Percentiles rank a stretch among this genome's conserved stretches.
Conservation (phyloP, 2,888 invertebrate genomes). For the Chouioia cunea region DNA sequence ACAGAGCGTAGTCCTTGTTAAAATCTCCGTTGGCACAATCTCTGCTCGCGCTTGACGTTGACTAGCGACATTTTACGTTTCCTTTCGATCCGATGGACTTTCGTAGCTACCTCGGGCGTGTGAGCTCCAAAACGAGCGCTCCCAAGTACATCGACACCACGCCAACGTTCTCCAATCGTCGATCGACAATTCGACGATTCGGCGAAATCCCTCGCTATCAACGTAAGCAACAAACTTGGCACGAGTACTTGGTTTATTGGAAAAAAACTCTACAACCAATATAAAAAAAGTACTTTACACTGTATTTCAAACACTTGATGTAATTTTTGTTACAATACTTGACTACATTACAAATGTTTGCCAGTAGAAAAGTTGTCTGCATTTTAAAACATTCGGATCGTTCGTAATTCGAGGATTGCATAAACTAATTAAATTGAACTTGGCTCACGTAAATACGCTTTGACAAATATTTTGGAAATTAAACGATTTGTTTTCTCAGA, state of each 20-base stretch:
- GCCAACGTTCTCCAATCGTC: no score
- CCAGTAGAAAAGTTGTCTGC: conserved; percentile 37
- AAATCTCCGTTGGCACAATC: no score
- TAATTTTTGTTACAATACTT: conserved; percentile 41
- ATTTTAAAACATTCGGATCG: conserved; percentile 35
- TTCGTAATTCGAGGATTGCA: conserved; percentile 18
- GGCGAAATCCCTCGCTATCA: no score
- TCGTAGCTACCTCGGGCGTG: no score
- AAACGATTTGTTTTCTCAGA: conserved; percentile 10
- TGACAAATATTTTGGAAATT: conserved; percentile 11
- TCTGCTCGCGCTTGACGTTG: no score
- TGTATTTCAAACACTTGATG: conserved; percentile 36
- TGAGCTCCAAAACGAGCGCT: no score
- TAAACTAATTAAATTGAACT: conserved; percentile 28
- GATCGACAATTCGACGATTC: no score
- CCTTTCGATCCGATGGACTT: no score
- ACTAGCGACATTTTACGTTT: no score
- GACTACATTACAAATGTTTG: conserved; percentile 38
- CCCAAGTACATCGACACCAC: no score
- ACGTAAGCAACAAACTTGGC: no score
- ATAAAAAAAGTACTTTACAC: conserved; percentile 35
- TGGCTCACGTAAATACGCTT: conserved; percentile 10
- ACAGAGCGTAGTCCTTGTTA: conserved; percentile 21
- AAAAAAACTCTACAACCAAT: conserved; percentile 19
- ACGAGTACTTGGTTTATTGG: conserved; percentile 9